These are phyloP conservation scores for Sipha maydis DNA, from an alignment of 2,888 invertebrate genomes.

Conservation along the genomic window DNA sequence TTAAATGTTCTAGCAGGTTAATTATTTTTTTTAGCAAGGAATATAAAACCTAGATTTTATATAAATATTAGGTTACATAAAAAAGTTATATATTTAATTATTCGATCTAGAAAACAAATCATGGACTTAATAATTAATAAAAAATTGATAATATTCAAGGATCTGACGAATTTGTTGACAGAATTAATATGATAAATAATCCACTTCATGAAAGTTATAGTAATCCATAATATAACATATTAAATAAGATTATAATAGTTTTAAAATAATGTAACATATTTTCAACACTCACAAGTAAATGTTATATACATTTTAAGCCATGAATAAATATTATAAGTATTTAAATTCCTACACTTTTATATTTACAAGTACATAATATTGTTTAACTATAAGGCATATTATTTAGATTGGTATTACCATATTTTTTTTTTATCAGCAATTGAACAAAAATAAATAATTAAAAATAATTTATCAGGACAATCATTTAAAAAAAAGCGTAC, in stretches of 20 bases:
- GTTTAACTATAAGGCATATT: background rate
- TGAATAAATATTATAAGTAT: background rate
- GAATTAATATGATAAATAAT: background rate
- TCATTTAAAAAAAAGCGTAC: background rate
- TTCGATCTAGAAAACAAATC: too few species aligned
- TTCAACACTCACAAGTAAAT: background rate
- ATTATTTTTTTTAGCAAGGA: too few species aligned
- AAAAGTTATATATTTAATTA: too few species aligned
- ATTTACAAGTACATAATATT: background rate
- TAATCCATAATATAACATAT: background rate
- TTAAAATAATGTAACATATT: background rate
- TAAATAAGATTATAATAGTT: background rate
- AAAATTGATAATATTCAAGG: too few species aligned
- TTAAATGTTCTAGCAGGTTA: too few species aligned
- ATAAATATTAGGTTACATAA: too few species aligned
- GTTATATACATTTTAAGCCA: background rate
- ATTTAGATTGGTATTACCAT: background rate
- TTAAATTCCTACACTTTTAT: background rate
- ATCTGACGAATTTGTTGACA: too few species aligned
- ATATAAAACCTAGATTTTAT: too few species aligned
- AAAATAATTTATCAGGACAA: background rate
- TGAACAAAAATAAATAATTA: background rate
- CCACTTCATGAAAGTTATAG: background rate
- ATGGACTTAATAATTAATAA: too few species aligned
- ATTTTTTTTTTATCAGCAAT: background rate